These are phyloP conservation scores for Phortica variegata DNA, from an alignment of 1,140 invertebrate genomes.

Conservation along the genomic window DNA sequence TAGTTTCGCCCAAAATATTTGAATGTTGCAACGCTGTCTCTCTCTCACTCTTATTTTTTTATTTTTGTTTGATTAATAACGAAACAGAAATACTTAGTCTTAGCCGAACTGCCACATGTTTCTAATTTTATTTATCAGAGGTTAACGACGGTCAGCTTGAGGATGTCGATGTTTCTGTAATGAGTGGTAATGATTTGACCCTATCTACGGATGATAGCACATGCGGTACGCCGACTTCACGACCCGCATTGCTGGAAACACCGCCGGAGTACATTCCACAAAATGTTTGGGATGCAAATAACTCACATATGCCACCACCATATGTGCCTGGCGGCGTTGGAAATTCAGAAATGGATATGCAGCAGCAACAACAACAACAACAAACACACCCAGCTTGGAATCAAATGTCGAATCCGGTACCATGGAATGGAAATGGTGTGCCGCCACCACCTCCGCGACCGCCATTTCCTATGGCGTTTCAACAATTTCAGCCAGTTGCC, in stretches of 20 bases:
- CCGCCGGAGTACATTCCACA: slow-evolving; percentile 34
- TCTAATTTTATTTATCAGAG: slow-evolving; percentile 30
- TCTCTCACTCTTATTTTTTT: too few species aligned
- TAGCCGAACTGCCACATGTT: too few species aligned
- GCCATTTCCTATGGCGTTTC: slow-evolving; percentile 32
- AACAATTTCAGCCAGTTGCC: slow-evolving; percentile 21
- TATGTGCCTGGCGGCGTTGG: slow-evolving; percentile 11
- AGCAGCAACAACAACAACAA: slow-evolving; percentile 23
- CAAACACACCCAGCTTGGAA: slow-evolving; percentile 32
- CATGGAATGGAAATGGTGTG: slow-evolving; percentile 25
- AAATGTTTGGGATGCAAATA: slow-evolving; percentile 37
- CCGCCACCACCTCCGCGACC: slow-evolving; percentile 36
- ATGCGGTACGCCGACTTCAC: slow-evolving; percentile 18
- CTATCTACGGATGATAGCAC: neutral
- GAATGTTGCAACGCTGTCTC: too few species aligned
- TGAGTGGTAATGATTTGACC: slow-evolving; percentile 24
- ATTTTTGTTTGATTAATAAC: neutral
- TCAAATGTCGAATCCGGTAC: slow-evolving; percentile 39
- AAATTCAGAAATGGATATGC: slow-evolving; percentile 22
- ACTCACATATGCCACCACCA: slow-evolving; percentile 16
- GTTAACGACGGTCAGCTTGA: slow-evolving; percentile 18
- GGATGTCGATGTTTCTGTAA: slow-evolving; percentile 12
- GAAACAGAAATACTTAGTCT: too few species aligned
- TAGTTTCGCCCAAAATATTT: too few species aligned
- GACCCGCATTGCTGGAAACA: slow-evolving; percentile 44